Percentiles rank a stretch among this genome's conserved stretches.
phyloP scores from a whole-genome alignment of 2,113 vertebrate genomes.

The Coptodon rendalli region DNA sequence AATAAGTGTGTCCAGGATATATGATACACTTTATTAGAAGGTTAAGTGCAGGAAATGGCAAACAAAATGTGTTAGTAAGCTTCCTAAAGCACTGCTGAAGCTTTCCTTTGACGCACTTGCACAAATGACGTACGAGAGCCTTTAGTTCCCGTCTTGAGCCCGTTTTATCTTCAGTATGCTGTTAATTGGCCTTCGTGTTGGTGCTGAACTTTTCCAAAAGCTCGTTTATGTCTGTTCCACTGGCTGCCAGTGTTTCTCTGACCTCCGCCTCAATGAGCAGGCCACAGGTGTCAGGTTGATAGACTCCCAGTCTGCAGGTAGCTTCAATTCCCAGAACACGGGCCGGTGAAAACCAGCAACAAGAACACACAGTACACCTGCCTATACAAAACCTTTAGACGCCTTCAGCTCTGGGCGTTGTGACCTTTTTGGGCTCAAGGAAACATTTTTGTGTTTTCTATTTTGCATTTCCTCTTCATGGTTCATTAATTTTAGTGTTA shows the following conservation, averaged over 20 bases:
- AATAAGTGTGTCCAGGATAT: neutral
- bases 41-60: neutral
- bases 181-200: neutral
- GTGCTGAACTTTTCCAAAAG: neutral
- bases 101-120: neutral
- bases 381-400: neutral
- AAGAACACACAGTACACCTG: neutral
- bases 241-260: neutral
- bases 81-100: neutral
- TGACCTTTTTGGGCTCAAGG: neutral
- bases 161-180: neutral
- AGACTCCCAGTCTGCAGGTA: neutral
- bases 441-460: neutral
- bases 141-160: neutral
- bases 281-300: conserved; percentile 38
- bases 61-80: neutral
- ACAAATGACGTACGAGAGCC: neutral
- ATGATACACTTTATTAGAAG: neutral
- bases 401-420: neutral
- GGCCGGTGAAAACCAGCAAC: neutral
- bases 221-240: neutral
- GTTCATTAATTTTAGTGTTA: neutral
- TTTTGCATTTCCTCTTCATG: neutral
- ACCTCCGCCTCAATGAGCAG: conserved; percentile 3
- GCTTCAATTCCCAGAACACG: neutral